These are phyloP conservation scores for Eremobia ochroleuca DNA, from an alignment of 2,888 invertebrate genomes.

Conservation along the genomic window DNA sequence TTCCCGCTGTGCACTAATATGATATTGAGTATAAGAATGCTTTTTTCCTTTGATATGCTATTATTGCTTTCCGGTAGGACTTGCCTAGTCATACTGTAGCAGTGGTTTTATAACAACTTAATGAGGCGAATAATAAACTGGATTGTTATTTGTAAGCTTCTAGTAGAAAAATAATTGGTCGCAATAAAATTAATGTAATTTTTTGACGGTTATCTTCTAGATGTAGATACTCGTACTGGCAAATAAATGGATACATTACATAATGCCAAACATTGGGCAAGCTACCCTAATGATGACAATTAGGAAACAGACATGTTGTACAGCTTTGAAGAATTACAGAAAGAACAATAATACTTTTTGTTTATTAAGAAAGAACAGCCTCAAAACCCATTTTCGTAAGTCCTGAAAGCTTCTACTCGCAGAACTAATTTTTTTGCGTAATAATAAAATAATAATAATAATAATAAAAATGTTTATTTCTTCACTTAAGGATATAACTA, in stretches of 20 bases:
- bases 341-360: background rate
- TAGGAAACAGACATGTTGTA: background rate
- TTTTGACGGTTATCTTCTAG: too few relatives aligned
- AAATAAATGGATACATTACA: conserved; percentile 2
- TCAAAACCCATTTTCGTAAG: background rate
- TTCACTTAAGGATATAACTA: too few relatives aligned
- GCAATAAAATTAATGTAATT: background rate
- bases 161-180: background rate
- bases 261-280: background rate
- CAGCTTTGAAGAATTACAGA: background rate
- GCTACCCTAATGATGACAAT: background rate
- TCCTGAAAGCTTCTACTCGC: background rate
- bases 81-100: conserved; percentile 5
- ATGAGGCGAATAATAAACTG: background rate
- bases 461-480: too few relatives aligned
- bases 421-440: background rate
- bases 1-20: background rate
- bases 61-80: conserved; percentile 5
- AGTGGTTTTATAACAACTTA: background rate
- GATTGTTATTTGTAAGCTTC: background rate
- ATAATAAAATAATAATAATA: too few relatives aligned
- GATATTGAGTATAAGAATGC: background rate
- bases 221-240: too few relatives aligned
- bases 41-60: background rate
- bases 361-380: background rate